Conservation (phyloP, 2,797 vertebrate genomes). For the Manis crassicaudata region DNA sequence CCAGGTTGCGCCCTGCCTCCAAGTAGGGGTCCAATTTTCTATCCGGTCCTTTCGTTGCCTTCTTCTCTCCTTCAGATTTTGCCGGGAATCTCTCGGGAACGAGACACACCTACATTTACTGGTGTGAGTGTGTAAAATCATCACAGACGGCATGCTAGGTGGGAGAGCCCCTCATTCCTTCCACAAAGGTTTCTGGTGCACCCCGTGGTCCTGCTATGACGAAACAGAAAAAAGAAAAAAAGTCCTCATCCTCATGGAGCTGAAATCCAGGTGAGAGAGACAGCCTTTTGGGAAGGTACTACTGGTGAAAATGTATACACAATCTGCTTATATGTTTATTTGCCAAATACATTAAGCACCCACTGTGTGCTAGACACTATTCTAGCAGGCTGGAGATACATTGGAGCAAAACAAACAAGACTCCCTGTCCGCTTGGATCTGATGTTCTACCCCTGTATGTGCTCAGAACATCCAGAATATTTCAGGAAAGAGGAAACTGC, state of each 20-base stretch:
- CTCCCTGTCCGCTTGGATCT: background rate
- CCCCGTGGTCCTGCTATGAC: too few species aligned
- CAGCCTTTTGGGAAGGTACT: background rate
- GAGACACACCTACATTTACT: background rate
- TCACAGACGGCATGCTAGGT: background rate
- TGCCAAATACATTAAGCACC: background rate
- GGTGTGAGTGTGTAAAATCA: background rate
- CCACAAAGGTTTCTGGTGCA: background rate
- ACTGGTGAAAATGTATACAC: background rate
- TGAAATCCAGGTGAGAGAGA: background rate
- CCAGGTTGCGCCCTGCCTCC: background rate
- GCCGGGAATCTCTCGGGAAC: background rate
- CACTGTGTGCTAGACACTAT: background rate
- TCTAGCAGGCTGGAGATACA: background rate
- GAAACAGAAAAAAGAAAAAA: background rate
- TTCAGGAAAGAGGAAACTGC: background rate
- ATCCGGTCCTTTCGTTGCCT: background rate
- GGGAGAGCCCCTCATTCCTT: background rate
- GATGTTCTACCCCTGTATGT: background rate
- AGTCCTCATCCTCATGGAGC: background rate
- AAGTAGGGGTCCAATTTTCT: background rate
- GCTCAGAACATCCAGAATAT: background rate
- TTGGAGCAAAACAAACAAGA: background rate
- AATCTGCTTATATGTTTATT: background rate
- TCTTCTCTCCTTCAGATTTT: background rate